Percentiles rank a stretch among this genome's conserved stretches.
Evolutionary conservation across 2,113 vertebrate species (phyloP).

Genomic region (Aleadryas rufinucha): DNA sequence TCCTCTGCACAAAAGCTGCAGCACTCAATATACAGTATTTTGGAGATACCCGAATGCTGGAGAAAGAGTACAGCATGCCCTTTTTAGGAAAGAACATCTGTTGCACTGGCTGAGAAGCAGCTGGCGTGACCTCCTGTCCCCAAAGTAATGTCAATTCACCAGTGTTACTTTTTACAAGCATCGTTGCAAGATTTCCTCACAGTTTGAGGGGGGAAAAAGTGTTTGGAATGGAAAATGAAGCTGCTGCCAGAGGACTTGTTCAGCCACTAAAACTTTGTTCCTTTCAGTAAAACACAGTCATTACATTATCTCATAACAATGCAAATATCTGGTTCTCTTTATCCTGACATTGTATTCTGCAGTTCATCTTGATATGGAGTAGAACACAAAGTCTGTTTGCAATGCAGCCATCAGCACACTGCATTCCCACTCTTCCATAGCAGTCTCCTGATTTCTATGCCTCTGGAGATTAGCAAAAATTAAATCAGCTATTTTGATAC

Average conservation of each 20-base stretch:
- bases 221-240: constrained; percentile 31
- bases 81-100: constrained; percentile 29
- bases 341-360: not conserved
- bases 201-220: not conserved
- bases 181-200: not conserved
- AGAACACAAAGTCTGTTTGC: not conserved
- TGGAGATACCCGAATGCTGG: not conserved
- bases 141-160: not conserved
- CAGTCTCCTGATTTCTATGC: not conserved
- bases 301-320: constrained; percentile 11
- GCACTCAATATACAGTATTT: not conserved
- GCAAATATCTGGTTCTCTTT: constrained; percentile 36
- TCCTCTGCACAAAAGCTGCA: not conserved
- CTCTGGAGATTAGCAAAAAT: not conserved
- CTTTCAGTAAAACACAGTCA: not conserved
- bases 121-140: not conserved
- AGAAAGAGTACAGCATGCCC: not conserved
- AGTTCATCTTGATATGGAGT: not conserved
- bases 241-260: not conserved
- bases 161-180: constrained; percentile 20
- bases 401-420: accelerated
- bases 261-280: constrained; percentile 3
- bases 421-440: not conserved
- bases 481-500: not conserved
- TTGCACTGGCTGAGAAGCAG: not conserved